phyloP scores from a whole-genome alignment of 1,140 invertebrate genomes.

The Drosophila grimshawi region DNA sequence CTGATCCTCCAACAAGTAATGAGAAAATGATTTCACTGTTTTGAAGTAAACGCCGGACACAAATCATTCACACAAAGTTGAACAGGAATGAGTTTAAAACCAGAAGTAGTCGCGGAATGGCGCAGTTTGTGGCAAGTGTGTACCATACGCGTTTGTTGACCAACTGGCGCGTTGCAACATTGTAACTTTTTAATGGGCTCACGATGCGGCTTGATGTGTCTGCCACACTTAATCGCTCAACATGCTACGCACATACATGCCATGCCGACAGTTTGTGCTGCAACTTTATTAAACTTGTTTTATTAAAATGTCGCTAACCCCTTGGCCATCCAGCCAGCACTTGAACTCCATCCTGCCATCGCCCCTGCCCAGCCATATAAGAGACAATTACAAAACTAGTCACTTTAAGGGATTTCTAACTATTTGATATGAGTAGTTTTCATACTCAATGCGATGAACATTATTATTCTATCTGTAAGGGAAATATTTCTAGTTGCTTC shows the following conservation, averaged over 20 bases:
- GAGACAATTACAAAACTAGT: no score
- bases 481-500: no score
- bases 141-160: neutral
- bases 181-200: slow-evolving; percentile 2
- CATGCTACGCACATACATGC: neutral
- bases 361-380: no score
- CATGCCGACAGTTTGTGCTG: no score
- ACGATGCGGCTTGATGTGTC: neutral
- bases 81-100: neutral
- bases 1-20: no score
- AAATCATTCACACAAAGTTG: neutral
- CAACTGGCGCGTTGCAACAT: neutral
- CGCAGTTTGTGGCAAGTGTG: slow-evolving; percentile 5
- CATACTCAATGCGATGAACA: no score
- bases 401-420: no score
- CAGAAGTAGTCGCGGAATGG: neutral
- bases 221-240: slow-evolving; percentile 5
- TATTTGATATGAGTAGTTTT: no score
- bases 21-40: no score
- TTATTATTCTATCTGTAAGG: no score
- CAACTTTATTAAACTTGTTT: neutral
- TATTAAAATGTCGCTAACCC: neutral
- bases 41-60: neutral
- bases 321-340: neutral
- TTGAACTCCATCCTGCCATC: neutral